Conservation (phyloP, 2,113 vertebrate genomes). For the Ciconia maguari region DNA sequence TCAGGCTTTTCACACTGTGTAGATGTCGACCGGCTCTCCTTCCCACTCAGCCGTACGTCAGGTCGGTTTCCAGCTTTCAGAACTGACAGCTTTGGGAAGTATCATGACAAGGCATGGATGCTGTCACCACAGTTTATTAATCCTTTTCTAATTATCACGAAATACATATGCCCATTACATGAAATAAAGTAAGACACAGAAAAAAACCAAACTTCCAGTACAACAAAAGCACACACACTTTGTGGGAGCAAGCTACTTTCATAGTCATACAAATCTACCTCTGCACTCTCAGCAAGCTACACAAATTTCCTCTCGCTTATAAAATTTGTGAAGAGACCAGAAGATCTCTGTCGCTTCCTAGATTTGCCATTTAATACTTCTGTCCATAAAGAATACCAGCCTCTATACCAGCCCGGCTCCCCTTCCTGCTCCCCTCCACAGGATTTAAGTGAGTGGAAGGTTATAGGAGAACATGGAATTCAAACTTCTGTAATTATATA, state of each 20-base stretch:
- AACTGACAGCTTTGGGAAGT: background rate
- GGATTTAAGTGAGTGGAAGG: background rate
- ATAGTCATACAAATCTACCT: background rate
- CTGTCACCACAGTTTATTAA: background rate
- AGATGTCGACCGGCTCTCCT: background rate
- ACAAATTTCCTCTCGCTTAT: background rate
- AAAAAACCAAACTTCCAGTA: background rate
- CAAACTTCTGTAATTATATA: background rate
- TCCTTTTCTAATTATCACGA: background rate
- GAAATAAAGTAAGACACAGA: background rate
- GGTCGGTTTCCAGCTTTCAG: background rate
- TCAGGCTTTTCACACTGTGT: background rate
- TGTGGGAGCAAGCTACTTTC: background rate
- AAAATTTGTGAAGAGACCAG: background rate
- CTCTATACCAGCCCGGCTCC: background rate
- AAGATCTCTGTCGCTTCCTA: background rate
- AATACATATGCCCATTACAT: background rate
- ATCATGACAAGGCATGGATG: background rate
- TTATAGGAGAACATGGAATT: background rate
- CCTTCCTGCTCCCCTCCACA: background rate
- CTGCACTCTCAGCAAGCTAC: background rate
- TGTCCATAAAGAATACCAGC: background rate
- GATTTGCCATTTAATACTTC: background rate
- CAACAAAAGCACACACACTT: background rate
- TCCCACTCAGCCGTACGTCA: background rate